phyloP scores from a whole-genome alignment of 2,797 vertebrate species.

The Atherinosoma microstoma region DNA sequence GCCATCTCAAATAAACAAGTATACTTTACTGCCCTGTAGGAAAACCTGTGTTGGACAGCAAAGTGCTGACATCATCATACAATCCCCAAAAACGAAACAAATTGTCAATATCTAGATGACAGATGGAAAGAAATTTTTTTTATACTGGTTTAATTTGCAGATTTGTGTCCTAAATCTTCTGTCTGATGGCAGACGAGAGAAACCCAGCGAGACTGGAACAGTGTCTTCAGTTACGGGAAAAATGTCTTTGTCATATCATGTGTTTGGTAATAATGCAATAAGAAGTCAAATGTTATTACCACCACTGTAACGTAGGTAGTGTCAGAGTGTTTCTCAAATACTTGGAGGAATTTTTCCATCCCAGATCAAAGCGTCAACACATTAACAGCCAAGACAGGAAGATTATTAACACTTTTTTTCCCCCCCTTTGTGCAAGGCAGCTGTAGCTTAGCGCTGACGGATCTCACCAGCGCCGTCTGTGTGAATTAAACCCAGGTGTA shows the following conservation, averaged over 20 bases:
- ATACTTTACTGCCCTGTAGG: background rate
- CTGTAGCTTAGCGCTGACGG: constrained; percentile 76
- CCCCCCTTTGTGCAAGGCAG: constrained; percentile 50
- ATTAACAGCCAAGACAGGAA: constrained; percentile 61
- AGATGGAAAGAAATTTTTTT: background rate
- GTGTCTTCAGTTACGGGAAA: background rate
- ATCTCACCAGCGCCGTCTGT: constrained; percentile 62
- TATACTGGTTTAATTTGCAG: background rate
- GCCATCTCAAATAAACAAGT: background rate
- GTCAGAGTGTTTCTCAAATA: constrained; percentile 35
- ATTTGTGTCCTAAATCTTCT: background rate
- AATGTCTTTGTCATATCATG: background rate
- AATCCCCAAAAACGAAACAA: background rate
- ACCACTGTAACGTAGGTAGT: constrained; percentile 8
- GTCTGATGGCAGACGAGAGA: background rate
- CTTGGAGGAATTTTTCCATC: constrained; percentile 53
- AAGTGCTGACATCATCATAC: background rate
- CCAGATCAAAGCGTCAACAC: constrained; percentile 70
- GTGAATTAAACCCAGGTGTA: constrained; percentile 84
- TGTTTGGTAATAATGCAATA: constrained; percentile 6
- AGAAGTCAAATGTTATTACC: constrained; percentile 4
- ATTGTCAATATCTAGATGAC: background rate
- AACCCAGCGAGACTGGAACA: background rate
- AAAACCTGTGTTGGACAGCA: background rate
- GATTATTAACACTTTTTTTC: constrained; percentile 66